Evolutionary conservation across 2,888 invertebrate species (phyloP).

Genomic region (Melanchra persicariae): DNA sequence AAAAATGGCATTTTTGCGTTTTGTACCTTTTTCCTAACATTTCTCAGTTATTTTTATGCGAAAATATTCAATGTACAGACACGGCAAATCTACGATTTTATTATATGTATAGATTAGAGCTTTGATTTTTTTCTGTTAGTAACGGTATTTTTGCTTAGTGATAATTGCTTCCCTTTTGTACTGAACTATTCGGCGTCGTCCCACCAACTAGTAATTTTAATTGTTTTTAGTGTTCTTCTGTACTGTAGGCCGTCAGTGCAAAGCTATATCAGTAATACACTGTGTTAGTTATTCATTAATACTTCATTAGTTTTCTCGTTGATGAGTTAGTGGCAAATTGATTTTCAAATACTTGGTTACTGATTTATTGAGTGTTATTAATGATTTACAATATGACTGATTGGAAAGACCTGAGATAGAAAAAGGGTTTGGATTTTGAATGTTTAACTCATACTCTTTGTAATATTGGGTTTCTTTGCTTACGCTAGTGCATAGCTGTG

Average conservation of each 20-base stretch:
- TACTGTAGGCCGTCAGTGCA: neutral
- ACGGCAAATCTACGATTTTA: too few relatives aligned
- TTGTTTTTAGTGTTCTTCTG: constrained; percentile 20
- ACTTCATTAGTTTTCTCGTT: neutral
- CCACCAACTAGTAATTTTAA: constrained; percentile 47
- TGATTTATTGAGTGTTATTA: neutral
- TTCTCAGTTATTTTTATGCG: too few relatives aligned
- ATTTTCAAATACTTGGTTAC: constrained; percentile 1
- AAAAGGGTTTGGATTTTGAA: neutral
- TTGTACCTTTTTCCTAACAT: too few relatives aligned
- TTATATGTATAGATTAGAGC: too few relatives aligned
- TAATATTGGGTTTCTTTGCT: neutral
- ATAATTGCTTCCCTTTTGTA: neutral
- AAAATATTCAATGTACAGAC: too few relatives aligned
- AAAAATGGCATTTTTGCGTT: too few relatives aligned
- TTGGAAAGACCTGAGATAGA: neutral
- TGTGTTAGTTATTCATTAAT: neutral
- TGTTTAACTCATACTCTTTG: neutral
- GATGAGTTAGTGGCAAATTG: neutral
- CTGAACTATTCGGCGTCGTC: constrained; percentile 7
- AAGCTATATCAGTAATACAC: neutral
- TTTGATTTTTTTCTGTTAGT: neutral
- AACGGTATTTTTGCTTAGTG: neutral
- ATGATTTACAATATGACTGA: neutral
- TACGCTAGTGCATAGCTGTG: neutral